A percentile compares a stretch with the other conserved stretches of the same genome.
These are phyloP conservation scores for Sycophila sp. DNA, from an alignment of 1,140 invertebrate genomes.

Conservation along the genomic window DNA sequence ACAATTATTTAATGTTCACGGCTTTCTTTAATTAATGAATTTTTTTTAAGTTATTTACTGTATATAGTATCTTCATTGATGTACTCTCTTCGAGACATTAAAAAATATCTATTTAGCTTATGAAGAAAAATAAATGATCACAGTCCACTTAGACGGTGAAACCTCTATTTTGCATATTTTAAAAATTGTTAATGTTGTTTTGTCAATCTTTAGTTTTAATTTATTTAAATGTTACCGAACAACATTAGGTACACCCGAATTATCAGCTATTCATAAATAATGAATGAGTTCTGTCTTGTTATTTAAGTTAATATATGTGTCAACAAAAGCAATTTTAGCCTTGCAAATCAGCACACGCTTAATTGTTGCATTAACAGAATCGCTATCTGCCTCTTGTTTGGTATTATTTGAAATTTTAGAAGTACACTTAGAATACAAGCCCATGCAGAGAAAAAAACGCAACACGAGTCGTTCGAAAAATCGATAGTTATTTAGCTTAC, in stretches of 20 bases:
- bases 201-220: background rate
- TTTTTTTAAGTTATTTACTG: too few relatives aligned
- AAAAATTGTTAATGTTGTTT: slow-evolving; percentile 8
- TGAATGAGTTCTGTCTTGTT: background rate
- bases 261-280: background rate
- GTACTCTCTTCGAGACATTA: background rate
- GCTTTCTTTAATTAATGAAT: too few relatives aligned
- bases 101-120: background rate
- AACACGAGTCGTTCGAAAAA: too few relatives aligned
- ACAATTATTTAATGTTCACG: too few relatives aligned
- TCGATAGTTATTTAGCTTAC: too few relatives aligned
- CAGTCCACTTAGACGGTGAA: too few relatives aligned
- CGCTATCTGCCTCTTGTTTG: slow-evolving; percentile 18
- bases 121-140: background rate
- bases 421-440: too few relatives aligned
- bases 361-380: slow-evolving; percentile 26
- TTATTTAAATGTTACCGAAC: background rate
- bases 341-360: background rate
- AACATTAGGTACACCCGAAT: slow-evolving; percentile 1
- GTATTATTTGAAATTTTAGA: slow-evolving; percentile 19
- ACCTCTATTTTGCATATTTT: background rate
- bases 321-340: slow-evolving; percentile 4
- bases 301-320: slow-evolving; percentile 2
- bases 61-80: too few relatives aligned
- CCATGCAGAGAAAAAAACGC: too few relatives aligned